These are phyloP conservation scores for Drosophila eohydei DNA, from an alignment of 2,888 invertebrate species.

Conservation along the genomic window DNA sequence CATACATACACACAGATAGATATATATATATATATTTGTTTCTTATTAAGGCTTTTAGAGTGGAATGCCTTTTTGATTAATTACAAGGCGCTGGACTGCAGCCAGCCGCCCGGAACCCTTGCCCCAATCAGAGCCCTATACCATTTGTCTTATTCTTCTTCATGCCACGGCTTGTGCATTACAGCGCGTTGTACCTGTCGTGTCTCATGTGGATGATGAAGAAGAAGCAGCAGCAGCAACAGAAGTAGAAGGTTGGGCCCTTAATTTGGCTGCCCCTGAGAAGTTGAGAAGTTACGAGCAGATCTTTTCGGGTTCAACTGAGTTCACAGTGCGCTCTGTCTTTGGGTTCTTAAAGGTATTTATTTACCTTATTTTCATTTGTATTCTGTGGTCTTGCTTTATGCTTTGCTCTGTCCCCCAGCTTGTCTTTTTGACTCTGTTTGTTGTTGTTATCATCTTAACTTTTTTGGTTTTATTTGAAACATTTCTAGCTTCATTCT, in stretches of 20 bases:
- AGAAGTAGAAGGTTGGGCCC: conserved; percentile 34
- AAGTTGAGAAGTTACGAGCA: conserved; percentile 35
- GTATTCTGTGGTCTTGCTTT: conserved; percentile 34
- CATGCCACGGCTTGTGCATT: conserved; percentile 19
- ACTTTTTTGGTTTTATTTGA: background rate
- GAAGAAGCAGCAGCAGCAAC: background rate
- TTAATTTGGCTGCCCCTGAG: conserved; percentile 39
- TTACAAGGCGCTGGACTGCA: conserved; percentile 55
- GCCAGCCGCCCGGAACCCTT: conserved; percentile 42
- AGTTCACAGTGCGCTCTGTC: conserved; percentile 59
- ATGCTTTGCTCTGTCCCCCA: conserved; percentile 16
- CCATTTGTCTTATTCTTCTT: conserved; percentile 31
- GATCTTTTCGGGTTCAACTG: conserved; percentile 62
- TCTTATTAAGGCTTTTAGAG: conserved; percentile 6
- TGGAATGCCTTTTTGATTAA: conserved; percentile 61
- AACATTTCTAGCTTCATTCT: conserved; percentile 27
- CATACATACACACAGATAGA: background rate
- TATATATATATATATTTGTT: background rate
- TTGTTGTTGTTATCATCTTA: conserved; percentile 62
- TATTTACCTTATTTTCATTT: conserved; percentile 43
- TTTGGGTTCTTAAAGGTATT: conserved; percentile 52
- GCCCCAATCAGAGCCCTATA: conserved; percentile 38
- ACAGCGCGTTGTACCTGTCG: conserved; percentile 54
- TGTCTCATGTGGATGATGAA: conserved; percentile 1
- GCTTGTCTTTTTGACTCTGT: conserved; percentile 55